Percentiles rank a stretch among this genome's conserved stretches.
Evolutionary conservation across 2,113 vertebrate species (phyloP).

Genomic region (Pterocles orientalis): DNA sequence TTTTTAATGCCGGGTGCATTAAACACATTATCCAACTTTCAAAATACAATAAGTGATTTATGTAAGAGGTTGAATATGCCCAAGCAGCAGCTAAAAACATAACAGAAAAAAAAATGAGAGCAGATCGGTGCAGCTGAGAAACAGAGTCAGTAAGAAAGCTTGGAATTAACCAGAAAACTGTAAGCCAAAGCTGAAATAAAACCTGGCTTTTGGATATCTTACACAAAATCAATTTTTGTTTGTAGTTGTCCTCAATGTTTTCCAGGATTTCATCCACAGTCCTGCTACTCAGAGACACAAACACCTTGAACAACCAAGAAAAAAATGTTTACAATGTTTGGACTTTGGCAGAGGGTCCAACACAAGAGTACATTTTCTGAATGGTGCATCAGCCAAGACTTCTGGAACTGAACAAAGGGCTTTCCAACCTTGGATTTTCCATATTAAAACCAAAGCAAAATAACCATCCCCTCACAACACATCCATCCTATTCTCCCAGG

Average conservation of each 20-base stretch:
- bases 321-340: not conserved
- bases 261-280: not conserved
- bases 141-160: not conserved
- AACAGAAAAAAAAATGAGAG: not conserved
- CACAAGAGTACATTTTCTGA: not conserved
- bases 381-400: not conserved
- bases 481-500: fast-evolving
- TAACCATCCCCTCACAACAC: not conserved
- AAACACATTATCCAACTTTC: conserved; percentile 32
- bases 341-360: not conserved
- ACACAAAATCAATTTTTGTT: not conserved
- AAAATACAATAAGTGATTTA: conserved; percentile 55
- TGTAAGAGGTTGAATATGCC: not conserved
- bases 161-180: not conserved
- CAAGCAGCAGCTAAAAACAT: not conserved
- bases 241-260: not conserved
- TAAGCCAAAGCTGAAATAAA: not conserved
- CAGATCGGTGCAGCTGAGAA: not conserved
- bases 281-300: not conserved
- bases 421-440: not conserved
- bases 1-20: not conserved
- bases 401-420: not conserved
- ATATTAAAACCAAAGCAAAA: not conserved
- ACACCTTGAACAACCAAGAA: not conserved
- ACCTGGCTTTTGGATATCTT: not conserved